Evolutionary conservation across 2,888 invertebrate genomes (phyloP).

Genomic region (Odontothrips loti): DNA sequence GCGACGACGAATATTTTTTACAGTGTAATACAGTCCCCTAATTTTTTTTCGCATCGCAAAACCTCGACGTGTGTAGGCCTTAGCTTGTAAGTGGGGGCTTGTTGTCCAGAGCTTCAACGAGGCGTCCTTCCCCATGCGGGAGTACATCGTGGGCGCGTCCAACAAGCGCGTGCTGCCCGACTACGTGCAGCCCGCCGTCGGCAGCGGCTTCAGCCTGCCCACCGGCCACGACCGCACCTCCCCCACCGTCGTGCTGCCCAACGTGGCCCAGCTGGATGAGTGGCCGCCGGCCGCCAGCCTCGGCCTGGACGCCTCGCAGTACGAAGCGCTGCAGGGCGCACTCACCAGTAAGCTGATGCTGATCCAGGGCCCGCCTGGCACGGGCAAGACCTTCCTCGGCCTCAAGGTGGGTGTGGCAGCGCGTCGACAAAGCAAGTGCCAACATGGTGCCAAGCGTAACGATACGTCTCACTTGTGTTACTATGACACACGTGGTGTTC

Average conservation of each 20-base stretch:
- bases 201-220: not conserved
- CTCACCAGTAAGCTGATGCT: constrained; percentile 18
- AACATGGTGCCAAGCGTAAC: no score
- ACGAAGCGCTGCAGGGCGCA: constrained; percentile 4
- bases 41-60: no score
- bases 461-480: no score
- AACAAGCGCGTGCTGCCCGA: not conserved
- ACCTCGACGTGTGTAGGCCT: no score
- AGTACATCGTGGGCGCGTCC: constrained; percentile 2
- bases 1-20: no score
- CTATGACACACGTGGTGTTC: no score
- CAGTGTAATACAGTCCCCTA: no score
- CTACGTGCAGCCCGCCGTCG: not conserved
- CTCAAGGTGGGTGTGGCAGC: no score
- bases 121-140: not conserved
- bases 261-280: not conserved
- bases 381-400: not conserved
- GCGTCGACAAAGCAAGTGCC: no score
- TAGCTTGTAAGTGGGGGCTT: no score
- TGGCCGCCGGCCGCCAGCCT: constrained; percentile 13
- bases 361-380: constrained; percentile 14
- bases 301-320: constrained; percentile 3
- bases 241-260: not conserved
- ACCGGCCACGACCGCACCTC: not conserved
- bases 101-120: not conserved